These are phyloP conservation scores for Ptilonorhynchus violaceus DNA, from an alignment of 2,113 vertebrate species.

Conservation along the genomic window DNA sequence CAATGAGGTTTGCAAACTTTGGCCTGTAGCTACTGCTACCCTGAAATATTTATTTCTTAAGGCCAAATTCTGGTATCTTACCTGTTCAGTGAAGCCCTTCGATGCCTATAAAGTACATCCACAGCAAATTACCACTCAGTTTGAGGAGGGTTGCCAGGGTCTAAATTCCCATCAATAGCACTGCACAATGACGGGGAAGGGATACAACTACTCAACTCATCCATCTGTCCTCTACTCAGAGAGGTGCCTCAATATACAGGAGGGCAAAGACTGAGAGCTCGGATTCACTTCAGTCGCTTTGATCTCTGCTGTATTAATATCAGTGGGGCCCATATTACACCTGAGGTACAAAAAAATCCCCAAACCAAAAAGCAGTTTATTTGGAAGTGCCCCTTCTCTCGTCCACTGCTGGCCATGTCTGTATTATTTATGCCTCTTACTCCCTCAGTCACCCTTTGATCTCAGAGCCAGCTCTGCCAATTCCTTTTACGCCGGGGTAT, in stretches of 20 bases:
- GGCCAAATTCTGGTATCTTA: constrained; percentile 31
- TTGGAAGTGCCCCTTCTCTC: not conserved
- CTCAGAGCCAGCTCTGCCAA: constrained; percentile 18
- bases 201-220: not conserved
- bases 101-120: not conserved
- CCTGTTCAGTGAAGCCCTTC: not conserved
- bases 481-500: not conserved
- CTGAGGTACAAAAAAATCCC: not conserved
- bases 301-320: not conserved
- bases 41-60: constrained; percentile 58
- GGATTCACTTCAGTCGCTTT: constrained; percentile 6
- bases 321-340: not conserved
- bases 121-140: not conserved
- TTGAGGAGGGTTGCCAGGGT: not conserved
- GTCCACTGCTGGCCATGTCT: not conserved
- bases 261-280: not conserved
- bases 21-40: constrained; percentile 49
- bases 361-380: not conserved
- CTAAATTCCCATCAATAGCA: not conserved
- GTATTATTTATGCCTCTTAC: not conserved
- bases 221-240: not conserved
- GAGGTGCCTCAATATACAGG: not conserved
- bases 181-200: not conserved
- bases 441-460: constrained; percentile 39
- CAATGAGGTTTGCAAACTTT: constrained; percentile 47